These are phyloP conservation scores for Enteromius thamalakanensis DNA, from an alignment of 2,797 vertebrate genomes.

Conservation along the genomic window DNA sequence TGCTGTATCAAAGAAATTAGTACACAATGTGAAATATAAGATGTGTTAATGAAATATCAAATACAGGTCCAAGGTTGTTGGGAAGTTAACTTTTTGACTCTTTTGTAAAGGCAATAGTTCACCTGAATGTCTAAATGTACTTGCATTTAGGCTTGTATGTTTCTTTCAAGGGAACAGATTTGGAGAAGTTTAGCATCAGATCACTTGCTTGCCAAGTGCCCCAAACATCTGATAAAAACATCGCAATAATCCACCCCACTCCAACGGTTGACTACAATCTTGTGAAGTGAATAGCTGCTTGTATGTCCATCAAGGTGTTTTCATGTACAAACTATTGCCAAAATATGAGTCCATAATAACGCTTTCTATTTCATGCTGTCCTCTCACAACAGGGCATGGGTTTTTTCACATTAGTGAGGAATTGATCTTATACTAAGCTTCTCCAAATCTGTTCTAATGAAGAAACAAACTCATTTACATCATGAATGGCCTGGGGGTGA, in stretches of 20 bases:
- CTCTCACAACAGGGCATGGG: neutral
- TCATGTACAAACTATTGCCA: neutral
- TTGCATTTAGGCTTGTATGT: neutral
- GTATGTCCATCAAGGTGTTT: neutral
- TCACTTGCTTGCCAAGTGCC: neutral
- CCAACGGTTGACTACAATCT: neutral
- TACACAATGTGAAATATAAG: slow-evolving; percentile 39
- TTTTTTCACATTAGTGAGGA: neutral
- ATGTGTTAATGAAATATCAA: slow-evolving; percentile 31
- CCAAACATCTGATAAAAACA: neutral
- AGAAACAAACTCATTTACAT: neutral
- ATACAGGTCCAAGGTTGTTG: neutral
- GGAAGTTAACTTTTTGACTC: neutral
- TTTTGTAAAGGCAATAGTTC: neutral
- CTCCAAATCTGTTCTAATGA: neutral
- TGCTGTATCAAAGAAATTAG: slow-evolving; percentile 39
- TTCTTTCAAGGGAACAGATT: neutral
- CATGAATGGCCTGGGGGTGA: slow-evolving; percentile 1
- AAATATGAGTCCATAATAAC: neutral
- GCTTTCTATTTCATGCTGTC: neutral
- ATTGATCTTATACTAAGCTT: neutral
- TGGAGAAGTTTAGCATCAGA: neutral
- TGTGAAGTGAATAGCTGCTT: neutral
- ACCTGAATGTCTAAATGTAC: neutral
- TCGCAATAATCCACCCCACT: neutral